phyloP scores from a whole-genome alignment of 2,888 invertebrate genomes.

The Lasioglossum zephyrum region DNA sequence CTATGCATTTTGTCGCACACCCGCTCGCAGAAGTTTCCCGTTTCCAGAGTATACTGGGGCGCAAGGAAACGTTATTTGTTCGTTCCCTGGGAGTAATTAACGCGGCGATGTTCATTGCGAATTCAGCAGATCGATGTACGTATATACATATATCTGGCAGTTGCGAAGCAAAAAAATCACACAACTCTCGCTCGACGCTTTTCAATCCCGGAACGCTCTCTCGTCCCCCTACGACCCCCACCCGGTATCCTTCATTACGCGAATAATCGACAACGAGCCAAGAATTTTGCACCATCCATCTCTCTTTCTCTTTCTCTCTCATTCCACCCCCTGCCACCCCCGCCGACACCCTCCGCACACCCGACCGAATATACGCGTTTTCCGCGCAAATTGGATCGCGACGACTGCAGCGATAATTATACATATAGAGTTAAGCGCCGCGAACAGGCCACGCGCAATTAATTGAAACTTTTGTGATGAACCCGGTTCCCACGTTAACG shows the following conservation, averaged over 20 bases:
- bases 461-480: constrained; percentile 22
- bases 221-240: not conserved
- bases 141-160: not conserved
- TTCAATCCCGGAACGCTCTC: not conserved
- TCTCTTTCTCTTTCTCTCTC: not conserved
- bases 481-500: constrained; percentile 12
- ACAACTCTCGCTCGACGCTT: not conserved
- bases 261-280: constrained; percentile 20
- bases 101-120: not conserved
- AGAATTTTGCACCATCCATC: not conserved
- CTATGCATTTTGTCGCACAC: not conserved
- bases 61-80: not conserved
- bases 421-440: constrained; percentile 1
- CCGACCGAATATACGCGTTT: not conserved
- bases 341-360: not conserved
- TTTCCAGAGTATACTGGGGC: not conserved
- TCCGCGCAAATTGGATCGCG: constrained; percentile 3
- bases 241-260: constrained; percentile 5
- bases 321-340: not conserved
- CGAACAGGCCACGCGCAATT: constrained; percentile 1
- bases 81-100: not conserved
- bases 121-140: constrained; percentile 3
- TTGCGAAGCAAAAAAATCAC: not conserved
- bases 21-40: not conserved
- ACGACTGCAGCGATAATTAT: constrained; percentile 15